Conservation (phyloP, 2,888 invertebrate species). For the Rugalucina vietnamica region DNA sequence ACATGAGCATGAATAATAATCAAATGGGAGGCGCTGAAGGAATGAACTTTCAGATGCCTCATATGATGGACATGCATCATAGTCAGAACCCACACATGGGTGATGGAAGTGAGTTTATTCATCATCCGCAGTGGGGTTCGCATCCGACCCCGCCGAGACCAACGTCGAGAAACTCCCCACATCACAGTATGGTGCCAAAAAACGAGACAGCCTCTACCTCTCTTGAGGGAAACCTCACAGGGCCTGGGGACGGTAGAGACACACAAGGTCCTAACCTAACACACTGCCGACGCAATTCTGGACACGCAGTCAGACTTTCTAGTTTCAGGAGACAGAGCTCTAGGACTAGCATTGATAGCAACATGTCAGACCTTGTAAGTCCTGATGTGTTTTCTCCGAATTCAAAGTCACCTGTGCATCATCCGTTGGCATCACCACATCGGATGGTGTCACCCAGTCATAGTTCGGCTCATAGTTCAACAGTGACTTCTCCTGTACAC, state of each 20-base stretch:
- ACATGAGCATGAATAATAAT: slow-evolving; percentile 35
- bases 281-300: slow-evolving; percentile 48
- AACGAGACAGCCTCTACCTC: slow-evolving; percentile 82
- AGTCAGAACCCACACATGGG: slow-evolving; percentile 63
- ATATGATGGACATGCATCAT: slow-evolving; percentile 61
- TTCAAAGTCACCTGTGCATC: slow-evolving; percentile 48
- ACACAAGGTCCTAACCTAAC: slow-evolving; percentile 70
- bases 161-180: slow-evolving; percentile 52
- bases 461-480: background rate
- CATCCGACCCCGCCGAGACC: slow-evolving; percentile 57
- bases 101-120: slow-evolving; percentile 50
- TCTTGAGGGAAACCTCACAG: slow-evolving; percentile 78
- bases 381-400: slow-evolving; percentile 56
- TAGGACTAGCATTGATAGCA: slow-evolving; percentile 56
- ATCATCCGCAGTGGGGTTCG: slow-evolving; percentile 45
- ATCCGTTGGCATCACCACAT: slow-evolving; percentile 44
- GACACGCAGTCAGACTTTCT: slow-evolving; percentile 29
- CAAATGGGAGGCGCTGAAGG: slow-evolving; percentile 38
- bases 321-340: slow-evolving; percentile 50
- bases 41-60: slow-evolving; percentile 40
- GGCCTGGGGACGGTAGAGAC: slow-evolving; percentile 78
- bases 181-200: slow-evolving; percentile 76
- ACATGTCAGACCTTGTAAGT: slow-evolving; percentile 38
- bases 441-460: slow-evolving; percentile 50
- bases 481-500: background rate